phyloP scores from a whole-genome alignment of 1,140 invertebrate genomes.

The Caenorhabditis latens region DNA sequence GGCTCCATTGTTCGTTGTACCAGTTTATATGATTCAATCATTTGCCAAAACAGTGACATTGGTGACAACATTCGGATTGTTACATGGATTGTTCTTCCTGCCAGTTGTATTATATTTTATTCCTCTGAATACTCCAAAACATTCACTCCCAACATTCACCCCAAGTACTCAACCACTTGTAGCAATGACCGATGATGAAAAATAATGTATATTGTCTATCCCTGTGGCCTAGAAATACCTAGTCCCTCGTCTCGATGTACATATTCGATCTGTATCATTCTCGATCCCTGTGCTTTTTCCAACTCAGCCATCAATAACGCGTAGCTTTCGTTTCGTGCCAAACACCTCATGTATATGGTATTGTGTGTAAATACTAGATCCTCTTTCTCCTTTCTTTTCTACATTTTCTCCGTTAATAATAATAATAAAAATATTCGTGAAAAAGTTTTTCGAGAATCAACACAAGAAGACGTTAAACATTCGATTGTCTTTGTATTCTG shows the following conservation, averaged over 20 bases:
- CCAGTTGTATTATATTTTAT: constrained; percentile 43
- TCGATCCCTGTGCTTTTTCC: not conserved
- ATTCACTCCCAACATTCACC: constrained; percentile 18
- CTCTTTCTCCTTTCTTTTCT: not conserved
- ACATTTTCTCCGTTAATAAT: constrained; percentile 29
- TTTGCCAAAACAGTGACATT: constrained; percentile 60
- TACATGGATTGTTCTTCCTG: constrained; percentile 45
- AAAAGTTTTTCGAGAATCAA: constrained; percentile 1
- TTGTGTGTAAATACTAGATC: constrained; percentile 54
- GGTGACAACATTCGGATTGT: constrained; percentile 57
- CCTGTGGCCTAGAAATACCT: too few species aligned
- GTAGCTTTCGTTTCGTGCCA: constrained; percentile 14
- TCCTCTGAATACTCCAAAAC: constrained; percentile 25
- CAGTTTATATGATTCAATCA: constrained; percentile 57
- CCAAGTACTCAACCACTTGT: constrained; percentile 44
- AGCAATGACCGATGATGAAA: not conserved
- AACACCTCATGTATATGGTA: constrained; percentile 43
- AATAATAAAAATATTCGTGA: constrained; percentile 45
- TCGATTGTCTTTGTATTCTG: not conserved
- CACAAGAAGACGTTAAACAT: constrained; percentile 23
- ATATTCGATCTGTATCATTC: not conserved
- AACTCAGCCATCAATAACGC: constrained; percentile 19
- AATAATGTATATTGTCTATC: not conserved
- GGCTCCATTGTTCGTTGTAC: constrained; percentile 54
- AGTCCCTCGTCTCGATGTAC: not conserved